Base-by-base conservation (phyloP, 1,140 invertebrate species). In the Sycobia sp. region DNA sequence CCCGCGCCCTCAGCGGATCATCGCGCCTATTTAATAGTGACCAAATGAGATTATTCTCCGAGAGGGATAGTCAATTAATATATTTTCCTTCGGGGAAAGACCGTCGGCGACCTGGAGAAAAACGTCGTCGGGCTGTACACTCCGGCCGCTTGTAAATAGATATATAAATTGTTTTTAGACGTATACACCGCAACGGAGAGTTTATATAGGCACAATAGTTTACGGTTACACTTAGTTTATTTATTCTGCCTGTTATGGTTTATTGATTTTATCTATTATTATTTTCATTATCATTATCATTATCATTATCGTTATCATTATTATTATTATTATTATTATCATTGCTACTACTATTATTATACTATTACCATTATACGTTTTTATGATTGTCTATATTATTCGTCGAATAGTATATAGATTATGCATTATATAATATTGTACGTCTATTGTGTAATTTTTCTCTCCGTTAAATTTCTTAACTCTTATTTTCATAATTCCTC, bases 221-320 rank as follows among this genome's bases (percentile, higher is more conserved):
- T 22, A 18, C 49, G 27, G n/a, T n/a, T n/a, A 59, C 39, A 44
- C 14, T 50, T 61, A 51, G 58, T 51, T 61, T 61, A 61, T 61
- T 61, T 61, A 61, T 61, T 61, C 46, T 16, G 16, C 36, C 49
- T 61, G 38, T 61, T 61, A 61, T n/a, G 16, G 53, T 53, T 61
- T 43, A 60, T 51, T 60, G 23, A 53, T 43, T 61, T 53, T 53
- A 61, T 4, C n/a, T 36, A 51, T 23, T 36, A 36, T 16, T 38
- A 23, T 23, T 13, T 20, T 22, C 34, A 20, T 4, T 50, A 20
- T 14, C 22, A 32, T 27, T 56, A 44, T 29, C 20, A 44, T 16
- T 43, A 56, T 29, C 10, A 25, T 22, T 38, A 39, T 8, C 29
- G 29, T 11, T 38, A 53, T 9, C 29, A 25, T 14, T 13, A 38